These are phyloP conservation scores for Diplolepis rosae DNA, from an alignment of 2,888 invertebrate species.

Conservation along the genomic window DNA sequence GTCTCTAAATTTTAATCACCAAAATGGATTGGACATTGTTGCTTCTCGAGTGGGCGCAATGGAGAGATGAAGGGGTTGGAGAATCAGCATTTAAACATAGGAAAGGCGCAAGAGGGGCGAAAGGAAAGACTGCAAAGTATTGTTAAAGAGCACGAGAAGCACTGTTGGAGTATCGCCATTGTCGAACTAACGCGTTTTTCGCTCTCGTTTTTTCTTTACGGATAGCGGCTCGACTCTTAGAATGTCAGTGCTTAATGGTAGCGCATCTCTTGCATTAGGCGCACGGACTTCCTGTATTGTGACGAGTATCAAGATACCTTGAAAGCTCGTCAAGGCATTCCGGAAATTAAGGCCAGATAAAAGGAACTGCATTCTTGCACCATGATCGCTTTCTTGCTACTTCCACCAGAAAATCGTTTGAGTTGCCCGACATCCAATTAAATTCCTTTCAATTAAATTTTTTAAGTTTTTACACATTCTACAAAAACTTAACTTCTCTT, in stretches of 20 bases:
- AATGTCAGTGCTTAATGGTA: constrained; percentile 12
- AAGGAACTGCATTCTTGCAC: constrained; percentile 8
- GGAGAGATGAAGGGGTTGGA: not conserved
- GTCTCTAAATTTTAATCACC: constrained; percentile 24
- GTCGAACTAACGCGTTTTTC: constrained; percentile 10
- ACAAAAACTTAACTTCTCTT: not conserved
- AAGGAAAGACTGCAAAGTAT: constrained; percentile 15
- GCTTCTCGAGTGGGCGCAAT: not conserved
- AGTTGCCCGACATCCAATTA: constrained; percentile 16
- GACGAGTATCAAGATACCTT: constrained; percentile 11
- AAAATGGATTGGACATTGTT: constrained; percentile 30
- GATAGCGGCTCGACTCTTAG: not conserved
- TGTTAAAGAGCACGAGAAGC: constrained; percentile 5
- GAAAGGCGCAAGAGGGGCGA: constrained; percentile 18
- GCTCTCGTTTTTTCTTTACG: not conserved
- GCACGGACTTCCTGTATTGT: constrained; percentile 11
- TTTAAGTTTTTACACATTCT: not conserved
- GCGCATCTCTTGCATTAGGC: not conserved
- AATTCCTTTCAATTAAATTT: constrained; percentile 8
- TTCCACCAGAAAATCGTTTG: constrained; percentile 22
- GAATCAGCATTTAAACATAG: constrained; percentile 10
- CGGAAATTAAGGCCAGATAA: constrained; percentile 20
- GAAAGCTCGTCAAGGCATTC: constrained; percentile 23
- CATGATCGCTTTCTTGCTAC: constrained; percentile 16
- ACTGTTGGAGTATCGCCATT: constrained; percentile 8